Conservation (phyloP, 2,797 vertebrate genomes). For the Aplochiton taeniatus region DNA sequence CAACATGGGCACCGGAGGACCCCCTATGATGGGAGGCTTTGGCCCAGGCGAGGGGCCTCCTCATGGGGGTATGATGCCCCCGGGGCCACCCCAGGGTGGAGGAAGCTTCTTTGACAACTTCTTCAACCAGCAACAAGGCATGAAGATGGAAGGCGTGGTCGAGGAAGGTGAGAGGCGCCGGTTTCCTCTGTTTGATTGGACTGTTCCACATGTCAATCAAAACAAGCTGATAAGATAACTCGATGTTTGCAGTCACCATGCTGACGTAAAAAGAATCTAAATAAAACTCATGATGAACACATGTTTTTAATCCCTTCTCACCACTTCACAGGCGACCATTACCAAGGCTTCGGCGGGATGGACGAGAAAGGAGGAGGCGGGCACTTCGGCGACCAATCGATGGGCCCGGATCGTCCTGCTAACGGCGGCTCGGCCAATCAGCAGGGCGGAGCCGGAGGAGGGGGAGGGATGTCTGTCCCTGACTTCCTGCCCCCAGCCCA, state of each 20-base stretch:
- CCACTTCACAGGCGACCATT: slow-evolving; percentile 75
- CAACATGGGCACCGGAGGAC: slow-evolving; percentile 77
- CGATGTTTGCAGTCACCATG: no score
- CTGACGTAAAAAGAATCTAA: no score
- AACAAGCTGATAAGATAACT: no score
- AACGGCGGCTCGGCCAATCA: slow-evolving; percentile 63
- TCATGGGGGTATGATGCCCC: slow-evolving; percentile 77
- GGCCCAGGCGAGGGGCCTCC: slow-evolving; percentile 77
- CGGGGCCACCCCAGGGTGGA: slow-evolving; percentile 75
- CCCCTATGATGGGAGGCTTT: slow-evolving; percentile 85
- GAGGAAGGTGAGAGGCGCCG: slow-evolving; percentile 75
- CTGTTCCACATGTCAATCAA: no score
- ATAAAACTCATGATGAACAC: background rate
- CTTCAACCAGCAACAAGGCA: slow-evolving; percentile 83
- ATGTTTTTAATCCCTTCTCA: background rate
- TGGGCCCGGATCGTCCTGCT: slow-evolving; percentile 55
- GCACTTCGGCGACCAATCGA: slow-evolving; percentile 66
- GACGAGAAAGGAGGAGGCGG: slow-evolving; percentile 61
- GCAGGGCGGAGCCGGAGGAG: slow-evolving; percentile 25
- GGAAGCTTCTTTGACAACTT: slow-evolving; percentile 87
- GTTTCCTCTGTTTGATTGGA: background rate
- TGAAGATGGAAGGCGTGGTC: slow-evolving; percentile 80
- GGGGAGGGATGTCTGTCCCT: slow-evolving; percentile 76
- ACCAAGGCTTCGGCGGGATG: slow-evolving; percentile 76
- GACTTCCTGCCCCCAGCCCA: slow-evolving; percentile 94